Evolutionary conservation across 2,797 vertebrate species (phyloP).

Genomic region (Clarias pachynema): DNA sequence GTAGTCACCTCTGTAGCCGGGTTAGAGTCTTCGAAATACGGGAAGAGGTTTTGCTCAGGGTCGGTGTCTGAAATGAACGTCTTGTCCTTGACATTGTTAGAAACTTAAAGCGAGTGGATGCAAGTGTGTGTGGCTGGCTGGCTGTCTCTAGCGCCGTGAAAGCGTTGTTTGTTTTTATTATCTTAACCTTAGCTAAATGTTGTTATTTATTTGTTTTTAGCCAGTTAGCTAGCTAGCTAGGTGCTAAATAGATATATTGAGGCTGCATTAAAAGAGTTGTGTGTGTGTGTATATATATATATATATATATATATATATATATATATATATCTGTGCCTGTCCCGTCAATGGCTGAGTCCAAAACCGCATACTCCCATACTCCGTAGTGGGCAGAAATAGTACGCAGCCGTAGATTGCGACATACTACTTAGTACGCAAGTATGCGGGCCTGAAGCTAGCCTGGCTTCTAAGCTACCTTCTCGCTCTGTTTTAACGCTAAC

Average conservation of each 20-base stretch:
- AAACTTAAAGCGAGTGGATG: slow-evolving; percentile 57
- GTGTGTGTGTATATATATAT: not conserved
- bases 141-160: not conserved
- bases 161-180: slow-evolving; percentile 14
- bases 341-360: slow-evolving; percentile 35
- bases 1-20: slow-evolving; percentile 51
- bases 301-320: not conserved
- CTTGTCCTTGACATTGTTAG: slow-evolving; percentile 56
- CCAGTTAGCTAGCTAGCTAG: not conserved
- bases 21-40: not conserved
- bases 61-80: slow-evolving; percentile 9
- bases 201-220: not conserved
- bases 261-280: slow-evolving; percentile 1
- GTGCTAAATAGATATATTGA: not conserved
- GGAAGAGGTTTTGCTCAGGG: slow-evolving; percentile 23
- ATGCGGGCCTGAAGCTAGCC: slow-evolving; percentile 5
- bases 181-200: not conserved
- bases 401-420: not conserved
- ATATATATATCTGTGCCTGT: not conserved
- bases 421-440: slow-evolving; percentile 18
- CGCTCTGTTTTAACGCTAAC: not conserved
- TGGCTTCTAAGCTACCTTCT: not conserved
- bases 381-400: not conserved
- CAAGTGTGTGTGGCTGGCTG: slow-evolving; percentile 1
- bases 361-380: slow-evolving; percentile 27